phyloP scores from a whole-genome alignment of 2,797 vertebrate species.

The Oryzias sinensis region DNA sequence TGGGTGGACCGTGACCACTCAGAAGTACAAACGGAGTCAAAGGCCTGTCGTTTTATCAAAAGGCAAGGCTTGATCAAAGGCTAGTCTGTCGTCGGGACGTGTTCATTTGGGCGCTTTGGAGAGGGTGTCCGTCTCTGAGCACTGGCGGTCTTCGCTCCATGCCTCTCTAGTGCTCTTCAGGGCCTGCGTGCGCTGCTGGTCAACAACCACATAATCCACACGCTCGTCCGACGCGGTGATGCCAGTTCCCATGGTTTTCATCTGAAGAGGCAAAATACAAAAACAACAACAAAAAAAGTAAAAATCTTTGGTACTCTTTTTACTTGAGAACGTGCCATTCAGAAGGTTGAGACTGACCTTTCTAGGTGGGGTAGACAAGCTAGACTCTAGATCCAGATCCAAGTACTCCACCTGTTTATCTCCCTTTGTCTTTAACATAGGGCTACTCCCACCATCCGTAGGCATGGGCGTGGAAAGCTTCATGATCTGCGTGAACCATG shows the following conservation, averaged over 20 bases:
- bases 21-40: constrained; percentile 33
- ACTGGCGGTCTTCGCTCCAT: constrained; percentile 96
- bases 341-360: constrained; percentile 74
- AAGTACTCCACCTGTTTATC: constrained; percentile 99
- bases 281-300: not conserved
- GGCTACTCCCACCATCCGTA: constrained; percentile 90
- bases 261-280: constrained; percentile 63
- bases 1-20: constrained; percentile 38
- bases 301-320: not conserved
- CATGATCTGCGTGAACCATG: constrained; percentile 64
- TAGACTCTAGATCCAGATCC: constrained; percentile 92
- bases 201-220: constrained; percentile 97
- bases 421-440: constrained; percentile 92
- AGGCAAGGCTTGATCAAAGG: constrained; percentile 4
- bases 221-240: constrained; percentile 90
- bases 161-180: constrained; percentile 95
- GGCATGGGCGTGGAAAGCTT: constrained; percentile 77
- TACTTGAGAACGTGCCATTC: not conserved
- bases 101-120: constrained; percentile 90
- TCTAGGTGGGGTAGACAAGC: constrained; percentile 95
- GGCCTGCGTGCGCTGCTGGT: constrained; percentile 95
- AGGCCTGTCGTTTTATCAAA: constrained; percentile 13
- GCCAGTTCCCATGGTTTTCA: constrained; percentile 91
- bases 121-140: constrained; percentile 90
- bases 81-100: constrained; percentile 16